Evolutionary conservation across 2,113 vertebrate species (phyloP), one percentile per base, ranked within the genome.

Genomic region (Cyprichromis sp.): DNA sequence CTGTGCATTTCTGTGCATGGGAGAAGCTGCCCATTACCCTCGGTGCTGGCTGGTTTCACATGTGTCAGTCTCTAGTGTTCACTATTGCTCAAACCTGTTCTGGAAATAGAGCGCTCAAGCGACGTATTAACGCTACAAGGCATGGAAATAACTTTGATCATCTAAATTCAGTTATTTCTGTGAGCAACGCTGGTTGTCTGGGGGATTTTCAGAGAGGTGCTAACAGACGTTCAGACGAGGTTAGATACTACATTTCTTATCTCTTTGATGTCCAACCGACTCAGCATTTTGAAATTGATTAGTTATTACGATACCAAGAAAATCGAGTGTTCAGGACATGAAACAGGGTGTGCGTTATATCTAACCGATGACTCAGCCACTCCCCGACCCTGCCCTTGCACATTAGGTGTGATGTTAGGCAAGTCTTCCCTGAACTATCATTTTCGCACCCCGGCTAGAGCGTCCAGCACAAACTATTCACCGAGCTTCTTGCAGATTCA

Each of bases 231-330:
- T 80, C 7, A 52, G 66, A 45, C 78, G 76, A 83, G 36, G 80
- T 83, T 68, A 19, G 40, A 85, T 80, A 54, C 78, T 82, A 24
- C 26, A 81, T 80, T 80, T 61, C n/a, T 45, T n/a, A 66, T 82
- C 82, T 66, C 73, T 88, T 89, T 89, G 91, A 90, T 87, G 82
- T 55, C 9, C 52, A 91, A 92, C 84, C 94, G 93, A 95, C 86
- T 91, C 93, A 87, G 90, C 88, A 79, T 84, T 83, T 89, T 79
- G 59, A 90, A 80, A 71, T 47, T 16, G 89, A 83, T 93, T 93
- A 93, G 73, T 94, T 93, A 93, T 92, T 93, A 61, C 40, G 88
- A 95, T 93, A 95, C 94, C 90, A 88, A 89, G 89, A 90, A 79
- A 89, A 91, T 53, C 4, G 3, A 89, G 66, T 19, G 63, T 47